Percentiles rank a stretch among this genome's conserved stretches.
These are phyloP conservation scores for Steinernema hermaphroditum DNA, from an alignment of 2,888 invertebrate species.

Conservation along the genomic window DNA sequence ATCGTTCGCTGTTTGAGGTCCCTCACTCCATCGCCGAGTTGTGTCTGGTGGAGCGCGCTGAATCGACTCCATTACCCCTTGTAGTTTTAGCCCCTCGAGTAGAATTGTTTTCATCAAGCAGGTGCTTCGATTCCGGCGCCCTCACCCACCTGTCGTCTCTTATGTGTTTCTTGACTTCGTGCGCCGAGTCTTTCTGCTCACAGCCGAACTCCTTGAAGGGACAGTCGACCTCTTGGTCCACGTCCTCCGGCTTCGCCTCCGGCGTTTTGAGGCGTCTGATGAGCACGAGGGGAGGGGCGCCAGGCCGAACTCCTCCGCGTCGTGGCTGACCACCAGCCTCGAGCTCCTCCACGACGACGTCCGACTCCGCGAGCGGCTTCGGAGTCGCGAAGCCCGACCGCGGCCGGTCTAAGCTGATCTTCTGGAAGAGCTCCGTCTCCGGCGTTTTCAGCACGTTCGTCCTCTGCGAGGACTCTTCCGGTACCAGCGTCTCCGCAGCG, in stretches of 20 bases:
- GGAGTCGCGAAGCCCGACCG: neutral
- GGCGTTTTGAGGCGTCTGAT: neutral
- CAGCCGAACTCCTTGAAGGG: constrained; percentile 27
- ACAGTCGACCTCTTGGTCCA: neutral
- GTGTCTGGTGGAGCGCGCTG: constrained; percentile 1
- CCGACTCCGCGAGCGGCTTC: neutral
- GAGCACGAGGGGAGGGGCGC: neutral
- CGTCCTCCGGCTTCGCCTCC: constrained; percentile 6
- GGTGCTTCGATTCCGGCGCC: no score
- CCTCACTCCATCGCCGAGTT: neutral
- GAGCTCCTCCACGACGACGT: constrained; percentile 23
- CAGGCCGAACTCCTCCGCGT: neutral
- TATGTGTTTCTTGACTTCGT: constrained; percentile 26
- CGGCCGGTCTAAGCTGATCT: neutral
- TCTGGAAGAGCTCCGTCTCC: constrained; percentile 6
- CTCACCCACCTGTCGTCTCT: neutral
- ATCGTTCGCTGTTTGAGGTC: neutral
- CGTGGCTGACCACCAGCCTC: neutral
- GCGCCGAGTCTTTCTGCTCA: constrained; percentile 3
- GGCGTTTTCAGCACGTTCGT: neutral
- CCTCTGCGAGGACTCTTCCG: neutral
- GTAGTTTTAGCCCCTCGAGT: no score
- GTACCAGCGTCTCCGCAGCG: neutral
- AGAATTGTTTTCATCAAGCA: no score
- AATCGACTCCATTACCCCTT: neutral